These are phyloP conservation scores for Eristalis intricaria DNA, from an alignment of 2,888 invertebrate genomes.

Conservation along the genomic window DNA sequence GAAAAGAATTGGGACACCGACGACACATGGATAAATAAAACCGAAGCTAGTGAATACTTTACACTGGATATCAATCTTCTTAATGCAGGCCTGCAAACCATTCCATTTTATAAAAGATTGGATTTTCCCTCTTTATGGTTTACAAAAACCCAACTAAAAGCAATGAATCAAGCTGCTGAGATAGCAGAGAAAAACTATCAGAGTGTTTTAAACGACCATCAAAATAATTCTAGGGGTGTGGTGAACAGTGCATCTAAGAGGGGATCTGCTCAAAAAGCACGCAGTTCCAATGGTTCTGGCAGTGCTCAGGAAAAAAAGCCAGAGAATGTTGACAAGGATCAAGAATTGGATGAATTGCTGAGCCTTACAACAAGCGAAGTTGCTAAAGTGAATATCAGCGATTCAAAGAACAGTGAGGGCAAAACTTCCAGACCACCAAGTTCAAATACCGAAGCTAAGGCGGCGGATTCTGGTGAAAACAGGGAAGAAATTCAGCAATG, in stretches of 20 bases:
- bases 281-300: conserved; percentile 1
- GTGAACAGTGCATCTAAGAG: conserved; percentile 65
- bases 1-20: conserved; percentile 81
- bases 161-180: conserved; percentile 78
- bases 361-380: conserved; percentile 75
- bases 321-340: conserved; percentile 56
- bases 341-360: conserved; percentile 79
- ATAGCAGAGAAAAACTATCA: conserved; percentile 77
- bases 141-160: conserved; percentile 77
- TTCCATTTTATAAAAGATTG: conserved; percentile 82
- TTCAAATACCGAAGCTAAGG: conserved; percentile 21
- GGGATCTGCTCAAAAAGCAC: conserved; percentile 70
- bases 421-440: conserved; percentile 37
- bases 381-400: conserved; percentile 56
- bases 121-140: conserved; percentile 80
- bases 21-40: conserved; percentile 77
- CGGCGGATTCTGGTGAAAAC: conserved; percentile 42
- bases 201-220: conserved; percentile 74
- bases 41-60: conserved; percentile 80
- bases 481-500: conserved; percentile 80
- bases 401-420: conserved; percentile 16
- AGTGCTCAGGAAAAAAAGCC: neutral
- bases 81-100: conserved; percentile 80
- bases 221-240: conserved; percentile 72
- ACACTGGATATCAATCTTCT: conserved; percentile 80